phyloP scores from a whole-genome alignment of 2,113 vertebrate species.

The Sigmodon hispidus region DNA sequence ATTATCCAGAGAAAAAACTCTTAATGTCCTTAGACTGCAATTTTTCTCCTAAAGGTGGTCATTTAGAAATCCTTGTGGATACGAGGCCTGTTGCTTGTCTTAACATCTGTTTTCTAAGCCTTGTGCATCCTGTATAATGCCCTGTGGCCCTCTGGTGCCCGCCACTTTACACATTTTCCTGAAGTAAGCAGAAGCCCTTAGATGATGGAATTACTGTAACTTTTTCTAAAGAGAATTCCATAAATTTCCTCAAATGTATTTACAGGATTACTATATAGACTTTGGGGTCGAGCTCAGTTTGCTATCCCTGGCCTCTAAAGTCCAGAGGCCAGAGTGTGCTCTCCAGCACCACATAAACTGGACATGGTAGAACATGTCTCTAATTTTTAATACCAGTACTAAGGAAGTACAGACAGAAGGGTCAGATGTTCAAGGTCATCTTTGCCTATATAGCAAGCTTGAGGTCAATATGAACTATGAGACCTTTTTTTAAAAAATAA shows the following conservation, averaged over 20 bases:
- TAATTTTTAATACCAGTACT: not conserved
- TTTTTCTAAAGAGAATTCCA: not conserved
- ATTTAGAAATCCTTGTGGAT: constrained; percentile 57
- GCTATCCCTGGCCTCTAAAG: not conserved
- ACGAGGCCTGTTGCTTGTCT: not conserved
- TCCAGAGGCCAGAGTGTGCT: not conserved
- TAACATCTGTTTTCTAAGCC: not conserved
- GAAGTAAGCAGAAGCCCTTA: not conserved
- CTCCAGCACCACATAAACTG: not conserved
- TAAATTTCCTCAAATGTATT: not conserved
- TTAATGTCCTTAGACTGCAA: not conserved
- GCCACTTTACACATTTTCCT: not conserved
- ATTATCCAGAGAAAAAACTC: constrained; percentile 58
- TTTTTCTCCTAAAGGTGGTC: constrained; percentile 61
- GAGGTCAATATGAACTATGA: not conserved
- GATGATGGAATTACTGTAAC: not conserved
- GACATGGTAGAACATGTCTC: not conserved
- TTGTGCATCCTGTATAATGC: accelerated
- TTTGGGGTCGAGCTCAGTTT: not conserved
- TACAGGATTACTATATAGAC: not conserved
- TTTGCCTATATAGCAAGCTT: not conserved
- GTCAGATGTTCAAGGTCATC: not conserved
- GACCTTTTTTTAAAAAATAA: not conserved
- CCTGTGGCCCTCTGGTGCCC: accelerated
- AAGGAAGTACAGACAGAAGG: not conserved